Evolutionary conservation across 2,113 vertebrate species (phyloP).

Genomic region (Spilogale gracilis): DNA sequence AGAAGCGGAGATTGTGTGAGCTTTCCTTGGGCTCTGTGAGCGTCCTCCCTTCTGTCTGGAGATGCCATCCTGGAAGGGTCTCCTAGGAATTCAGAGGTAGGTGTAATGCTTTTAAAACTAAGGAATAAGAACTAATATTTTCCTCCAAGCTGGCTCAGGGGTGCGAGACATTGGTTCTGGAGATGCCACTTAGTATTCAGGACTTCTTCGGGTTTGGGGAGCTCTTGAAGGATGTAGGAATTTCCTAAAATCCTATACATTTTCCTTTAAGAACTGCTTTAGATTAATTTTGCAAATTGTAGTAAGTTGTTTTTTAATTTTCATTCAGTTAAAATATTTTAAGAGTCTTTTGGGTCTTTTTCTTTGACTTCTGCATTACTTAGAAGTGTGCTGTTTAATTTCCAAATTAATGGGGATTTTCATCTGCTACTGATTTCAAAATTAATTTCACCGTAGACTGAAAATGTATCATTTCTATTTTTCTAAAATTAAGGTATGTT

Average conservation of each 20-base stretch:
- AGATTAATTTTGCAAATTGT: not conserved
- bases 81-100: not conserved
- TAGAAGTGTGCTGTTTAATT: not conserved
- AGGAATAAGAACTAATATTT: not conserved
- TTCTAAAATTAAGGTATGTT: not conserved
- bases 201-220: slow-evolving; percentile 64
- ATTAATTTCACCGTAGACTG: not conserved
- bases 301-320: slow-evolving; percentile 3
- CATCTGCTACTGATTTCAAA: not conserved
- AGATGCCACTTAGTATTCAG: slow-evolving; percentile 43
- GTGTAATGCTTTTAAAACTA: not conserved
- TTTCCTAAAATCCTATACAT: not conserved
- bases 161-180: not conserved
- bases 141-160: not conserved
- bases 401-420: not conserved
- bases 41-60: no score
- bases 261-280: not conserved
- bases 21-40: fast-evolving
- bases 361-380: not conserved
- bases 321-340: not conserved
- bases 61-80: fast-evolving
- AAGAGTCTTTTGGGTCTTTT: not conserved
- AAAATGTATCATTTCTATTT: not conserved
- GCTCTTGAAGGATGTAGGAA: slow-evolving; percentile 69
- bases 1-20: fast-evolving